Percentiles rank a stretch among this genome's conserved stretches.
These are phyloP conservation scores for Setophaga kirtlandii DNA, from an alignment of 2,113 vertebrate genomes.

Conservation along the genomic window DNA sequence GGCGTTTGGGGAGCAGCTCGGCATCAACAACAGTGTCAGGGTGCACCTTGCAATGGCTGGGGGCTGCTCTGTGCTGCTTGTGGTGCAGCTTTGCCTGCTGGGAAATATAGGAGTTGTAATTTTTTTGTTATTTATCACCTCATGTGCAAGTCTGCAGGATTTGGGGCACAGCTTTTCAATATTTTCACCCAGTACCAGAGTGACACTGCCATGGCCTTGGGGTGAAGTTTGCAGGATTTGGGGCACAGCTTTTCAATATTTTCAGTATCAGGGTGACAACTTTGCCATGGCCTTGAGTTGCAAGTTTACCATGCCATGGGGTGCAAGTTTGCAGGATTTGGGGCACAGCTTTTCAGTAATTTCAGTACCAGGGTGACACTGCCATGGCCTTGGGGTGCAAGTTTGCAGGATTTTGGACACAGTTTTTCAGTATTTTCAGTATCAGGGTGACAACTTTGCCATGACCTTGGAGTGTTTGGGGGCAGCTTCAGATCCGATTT, in stretches of 20 bases:
- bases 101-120: too few relatives aligned
- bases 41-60: rapidly evolving
- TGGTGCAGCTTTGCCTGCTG: not conserved
- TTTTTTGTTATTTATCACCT: not conserved
- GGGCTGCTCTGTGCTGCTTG: not conserved
- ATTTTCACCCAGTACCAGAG: not conserved
- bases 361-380: not conserved
- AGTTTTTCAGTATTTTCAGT: not conserved
- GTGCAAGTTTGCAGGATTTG: not conserved
- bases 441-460: not conserved
- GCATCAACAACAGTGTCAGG: rapidly evolving
- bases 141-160: rapidly evolving
- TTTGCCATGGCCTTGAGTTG: not conserved
- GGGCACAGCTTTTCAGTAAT: not conserved
- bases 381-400: not conserved
- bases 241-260: not conserved
- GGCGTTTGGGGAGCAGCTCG: rapidly evolving
- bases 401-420: not conserved
- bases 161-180: not conserved
- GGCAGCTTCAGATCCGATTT: rapidly evolving
- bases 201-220: too few relatives aligned
- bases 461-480: not conserved
- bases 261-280: not conserved
- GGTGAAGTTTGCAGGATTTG: not conserved
- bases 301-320: too few relatives aligned